Evolutionary conservation across 2,113 vertebrate genomes (phyloP).

Genomic region (Bufo bufo): DNA sequence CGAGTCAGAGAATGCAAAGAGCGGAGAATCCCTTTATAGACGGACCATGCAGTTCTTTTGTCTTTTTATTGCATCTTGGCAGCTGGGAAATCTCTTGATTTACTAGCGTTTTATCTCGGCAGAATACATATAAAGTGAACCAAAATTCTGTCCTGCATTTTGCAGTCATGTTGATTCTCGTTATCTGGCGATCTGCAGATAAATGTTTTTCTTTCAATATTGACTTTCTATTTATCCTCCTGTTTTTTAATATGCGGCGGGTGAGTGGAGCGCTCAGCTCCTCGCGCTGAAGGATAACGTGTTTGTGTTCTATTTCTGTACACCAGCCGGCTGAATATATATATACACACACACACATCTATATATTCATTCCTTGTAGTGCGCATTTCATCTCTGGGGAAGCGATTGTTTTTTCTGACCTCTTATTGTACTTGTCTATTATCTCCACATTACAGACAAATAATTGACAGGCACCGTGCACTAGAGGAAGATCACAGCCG

Average conservation of each 20-base stretch:
- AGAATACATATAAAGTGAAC: not conserved
- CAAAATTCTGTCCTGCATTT: not conserved
- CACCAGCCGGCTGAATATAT: conserved; percentile 20
- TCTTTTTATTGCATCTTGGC: not conserved
- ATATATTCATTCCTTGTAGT: not conserved
- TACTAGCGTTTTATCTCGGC: not conserved
- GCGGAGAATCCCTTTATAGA: not conserved
- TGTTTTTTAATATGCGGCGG: not conserved
- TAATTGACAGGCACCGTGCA: conserved; percentile 12
- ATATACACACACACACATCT: no score
- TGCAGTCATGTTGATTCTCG: not conserved
- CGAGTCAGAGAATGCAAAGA: not conserved
- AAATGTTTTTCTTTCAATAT: conserved; percentile 2
- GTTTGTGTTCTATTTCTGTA: conserved; percentile 39
- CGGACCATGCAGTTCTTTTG: not conserved
- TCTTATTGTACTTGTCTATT: conserved; percentile 38
- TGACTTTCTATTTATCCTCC: not conserved
- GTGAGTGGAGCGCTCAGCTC: not conserved
- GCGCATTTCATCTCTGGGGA: conserved; percentile 26
- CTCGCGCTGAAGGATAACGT: not conserved
- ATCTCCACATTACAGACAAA: not conserved
- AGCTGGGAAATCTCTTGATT: not conserved
- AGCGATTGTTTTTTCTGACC: conserved; percentile 30
- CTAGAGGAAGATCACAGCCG: not conserved
- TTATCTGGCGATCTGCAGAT: conserved; percentile 3